phyloP scores from a whole-genome alignment of 2,797 vertebrate species.

The Crenichthys baileyi region DNA sequence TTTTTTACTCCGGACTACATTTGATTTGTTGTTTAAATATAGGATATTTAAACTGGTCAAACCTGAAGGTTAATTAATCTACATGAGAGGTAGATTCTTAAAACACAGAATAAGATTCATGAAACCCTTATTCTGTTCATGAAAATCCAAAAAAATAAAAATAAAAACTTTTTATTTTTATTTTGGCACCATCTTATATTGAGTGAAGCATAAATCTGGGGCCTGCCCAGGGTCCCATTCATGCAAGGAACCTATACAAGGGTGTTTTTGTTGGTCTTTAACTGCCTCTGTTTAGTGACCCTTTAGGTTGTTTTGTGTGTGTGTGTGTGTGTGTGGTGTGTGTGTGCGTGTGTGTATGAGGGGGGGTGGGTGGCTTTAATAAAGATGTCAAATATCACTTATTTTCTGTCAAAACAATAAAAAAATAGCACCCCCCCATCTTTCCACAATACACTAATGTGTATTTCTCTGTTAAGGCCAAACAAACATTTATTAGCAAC shows the following conservation, averaged over 20 bases:
- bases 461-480: conserved; percentile 37
- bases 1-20: background rate
- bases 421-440: conserved; percentile 45
- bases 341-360: conserved; percentile 23
- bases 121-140: background rate
- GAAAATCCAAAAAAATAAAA: background rate
- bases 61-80: background rate
- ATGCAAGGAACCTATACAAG: background rate
- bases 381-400: conserved; percentile 40
- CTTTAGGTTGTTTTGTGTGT: conserved; percentile 6
- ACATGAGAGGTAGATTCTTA: background rate
- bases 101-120: background rate
- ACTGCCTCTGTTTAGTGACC: conserved; percentile 51
- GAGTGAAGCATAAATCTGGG: background rate
- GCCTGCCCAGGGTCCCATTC: background rate
- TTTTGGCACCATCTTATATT: background rate
- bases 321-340: background rate
- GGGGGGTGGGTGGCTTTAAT: conserved; percentile 14
- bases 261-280: conserved; percentile 39
- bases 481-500: conserved; percentile 36
- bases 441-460: conserved; percentile 20
- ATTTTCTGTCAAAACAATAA: conserved; percentile 72
- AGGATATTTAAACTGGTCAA: background rate
- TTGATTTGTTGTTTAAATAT: background rate
- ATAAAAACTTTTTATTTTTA: no score